Percentiles rank a stretch among this genome's conserved stretches.
These are phyloP conservation scores for Eretmocerus hayati DNA, from an alignment of 2,888 invertebrate genomes.

Conservation along the genomic window DNA sequence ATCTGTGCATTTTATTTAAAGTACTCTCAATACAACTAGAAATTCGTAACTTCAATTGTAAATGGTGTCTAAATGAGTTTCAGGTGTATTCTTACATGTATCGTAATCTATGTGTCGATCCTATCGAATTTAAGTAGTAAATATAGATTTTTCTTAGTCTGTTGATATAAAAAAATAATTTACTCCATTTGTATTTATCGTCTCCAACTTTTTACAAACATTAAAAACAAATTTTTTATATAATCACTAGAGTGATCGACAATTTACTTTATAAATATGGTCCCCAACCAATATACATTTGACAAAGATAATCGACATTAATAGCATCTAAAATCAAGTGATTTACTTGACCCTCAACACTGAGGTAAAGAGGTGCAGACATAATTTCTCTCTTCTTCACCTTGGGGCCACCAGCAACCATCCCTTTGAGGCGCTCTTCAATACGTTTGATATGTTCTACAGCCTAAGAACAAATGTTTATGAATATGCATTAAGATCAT, in stretches of 20 bases:
- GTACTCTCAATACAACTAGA: too few relatives aligned
- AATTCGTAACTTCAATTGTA: too few relatives aligned
- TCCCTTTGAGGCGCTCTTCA: constrained; percentile 74
- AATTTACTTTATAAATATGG: constrained; percentile 61
- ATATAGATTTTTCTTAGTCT: constrained; percentile 17
- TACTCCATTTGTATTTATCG: constrained; percentile 3
- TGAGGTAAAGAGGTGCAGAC: constrained; percentile 56
- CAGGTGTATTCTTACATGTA: constrained; percentile 19
- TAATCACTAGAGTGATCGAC: constrained; percentile 3
- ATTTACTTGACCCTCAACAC: constrained; percentile 91
- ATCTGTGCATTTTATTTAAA: constrained; percentile 15
- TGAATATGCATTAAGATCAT: constrained; percentile 1
- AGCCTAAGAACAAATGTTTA: constrained; percentile 52
- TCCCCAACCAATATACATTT: constrained; percentile 98
- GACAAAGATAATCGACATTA: constrained; percentile 77
- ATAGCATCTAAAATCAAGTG: constrained; percentile 89
- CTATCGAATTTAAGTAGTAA: constrained; percentile 17
- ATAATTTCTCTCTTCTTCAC: constrained; percentile 41
- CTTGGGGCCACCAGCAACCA: constrained; percentile 49
- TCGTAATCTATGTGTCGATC: constrained; percentile 11
- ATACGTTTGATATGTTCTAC: constrained; percentile 77
- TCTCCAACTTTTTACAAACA: too few relatives aligned
- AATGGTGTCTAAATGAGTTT: constrained; percentile 18
- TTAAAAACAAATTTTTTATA: constrained; percentile 5
- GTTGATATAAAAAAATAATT: not conserved